phyloP scores from a whole-genome alignment of 2,888 invertebrate genomes.

The Eurois occulta region DNA sequence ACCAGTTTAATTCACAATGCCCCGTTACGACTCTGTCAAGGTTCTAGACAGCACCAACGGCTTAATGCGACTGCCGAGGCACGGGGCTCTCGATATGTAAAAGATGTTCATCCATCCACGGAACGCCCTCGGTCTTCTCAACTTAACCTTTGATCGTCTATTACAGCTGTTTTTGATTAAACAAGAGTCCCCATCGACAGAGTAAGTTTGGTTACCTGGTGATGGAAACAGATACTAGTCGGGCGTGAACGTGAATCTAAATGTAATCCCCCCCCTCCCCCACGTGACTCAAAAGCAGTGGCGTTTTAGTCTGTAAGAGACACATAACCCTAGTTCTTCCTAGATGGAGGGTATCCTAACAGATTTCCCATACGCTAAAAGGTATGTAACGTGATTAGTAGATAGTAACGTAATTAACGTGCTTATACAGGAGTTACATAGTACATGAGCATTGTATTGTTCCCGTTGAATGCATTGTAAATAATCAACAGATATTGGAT shows the following conservation, averaged over 20 bases:
- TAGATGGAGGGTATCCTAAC: too few relatives aligned
- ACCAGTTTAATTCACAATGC: too few relatives aligned
- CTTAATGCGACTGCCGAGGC: too few relatives aligned
- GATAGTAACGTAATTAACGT: neutral
- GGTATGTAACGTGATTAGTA: neutral
- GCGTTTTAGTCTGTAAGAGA: too few relatives aligned
- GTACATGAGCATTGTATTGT: constrained; percentile 16
- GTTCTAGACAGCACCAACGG: neutral
- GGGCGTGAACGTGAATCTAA: too few relatives aligned
- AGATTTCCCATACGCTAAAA: neutral
- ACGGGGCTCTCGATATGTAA: neutral
- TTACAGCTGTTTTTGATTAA: neutral
- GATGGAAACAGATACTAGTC: too few relatives aligned
- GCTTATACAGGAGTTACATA: constrained; percentile 6
- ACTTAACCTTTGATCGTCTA: neutral
- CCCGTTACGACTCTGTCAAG: neutral
- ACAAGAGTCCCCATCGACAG: neutral
- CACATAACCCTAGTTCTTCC: too few relatives aligned
- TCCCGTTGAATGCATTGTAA: constrained; percentile 27
- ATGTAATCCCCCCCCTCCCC: too few relatives aligned
- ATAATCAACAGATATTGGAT: constrained; percentile 41
- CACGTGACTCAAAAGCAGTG: too few relatives aligned
- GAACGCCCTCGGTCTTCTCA: neutral
- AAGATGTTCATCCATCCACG: neutral
- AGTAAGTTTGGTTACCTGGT: too few relatives aligned